These are phyloP conservation scores for Nothobranchius kuhntae DNA, from an alignment of 2,113 vertebrate genomes.

Conservation along the genomic window DNA sequence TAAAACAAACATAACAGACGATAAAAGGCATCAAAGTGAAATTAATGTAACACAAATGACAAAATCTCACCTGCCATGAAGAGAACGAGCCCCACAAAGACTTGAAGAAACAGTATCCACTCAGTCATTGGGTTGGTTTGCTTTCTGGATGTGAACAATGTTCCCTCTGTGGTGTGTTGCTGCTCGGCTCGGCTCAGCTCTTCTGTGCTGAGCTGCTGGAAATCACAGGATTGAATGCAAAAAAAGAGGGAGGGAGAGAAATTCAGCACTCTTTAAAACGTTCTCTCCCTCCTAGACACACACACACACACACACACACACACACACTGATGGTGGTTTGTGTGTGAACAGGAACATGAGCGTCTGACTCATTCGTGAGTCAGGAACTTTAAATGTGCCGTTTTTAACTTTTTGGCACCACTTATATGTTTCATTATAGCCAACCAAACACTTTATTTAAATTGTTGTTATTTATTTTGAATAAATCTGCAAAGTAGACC, in stretches of 20 bases:
- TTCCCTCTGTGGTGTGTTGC: conserved; percentile 31
- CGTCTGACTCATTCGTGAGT: conserved; percentile 35
- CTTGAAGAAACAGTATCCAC: conserved; percentile 24
- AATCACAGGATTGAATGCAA: neutral
- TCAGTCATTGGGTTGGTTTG: conserved; percentile 48
- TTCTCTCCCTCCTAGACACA: neutral
- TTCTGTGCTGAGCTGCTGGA: neutral
- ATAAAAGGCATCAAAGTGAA: neutral
- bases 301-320: neutral
- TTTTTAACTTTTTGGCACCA: neutral
- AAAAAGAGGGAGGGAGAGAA: conserved; percentile 5
- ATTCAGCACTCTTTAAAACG: neutral
- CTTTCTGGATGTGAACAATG: conserved; percentile 28
- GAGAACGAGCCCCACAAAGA: conserved; percentile 60
- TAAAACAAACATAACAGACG: neutral
- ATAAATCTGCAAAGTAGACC: too few relatives aligned
- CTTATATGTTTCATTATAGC: too few relatives aligned
- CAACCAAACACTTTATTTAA: too few relatives aligned
- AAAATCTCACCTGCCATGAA: conserved; percentile 55
- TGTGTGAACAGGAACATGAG: conserved; percentile 2
- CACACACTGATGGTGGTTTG: neutral
- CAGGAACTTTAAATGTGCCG: neutral
- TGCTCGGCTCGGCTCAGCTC: conserved; percentile 36
- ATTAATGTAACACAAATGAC: neutral
- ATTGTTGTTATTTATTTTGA: too few relatives aligned